Evolutionary conservation across 1,140 invertebrate species (phyloP).

Genomic region (Eubasilissa regina): DNA sequence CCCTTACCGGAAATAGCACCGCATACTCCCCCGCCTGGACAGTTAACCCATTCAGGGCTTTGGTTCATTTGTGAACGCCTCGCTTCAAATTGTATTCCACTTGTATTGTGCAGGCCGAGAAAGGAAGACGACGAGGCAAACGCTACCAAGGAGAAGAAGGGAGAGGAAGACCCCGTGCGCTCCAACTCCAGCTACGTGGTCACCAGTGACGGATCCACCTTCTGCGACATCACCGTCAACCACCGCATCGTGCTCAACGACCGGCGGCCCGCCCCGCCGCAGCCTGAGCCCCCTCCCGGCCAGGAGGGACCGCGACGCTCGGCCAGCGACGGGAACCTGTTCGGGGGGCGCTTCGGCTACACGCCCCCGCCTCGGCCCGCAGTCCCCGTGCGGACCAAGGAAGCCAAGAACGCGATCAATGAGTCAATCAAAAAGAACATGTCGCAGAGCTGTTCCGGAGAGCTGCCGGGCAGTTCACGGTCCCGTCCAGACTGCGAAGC

Average conservation of each 20-base stretch:
- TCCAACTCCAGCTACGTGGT: constrained; percentile 26
- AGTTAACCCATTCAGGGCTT: no score
- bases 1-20: no score
- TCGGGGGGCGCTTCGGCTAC: constrained; percentile 10
- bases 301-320: not conserved
- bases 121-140: constrained; percentile 7
- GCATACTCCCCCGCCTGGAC: no score
- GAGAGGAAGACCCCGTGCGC: not conserved
- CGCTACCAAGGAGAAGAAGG: not conserved
- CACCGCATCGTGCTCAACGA: constrained; percentile 25
- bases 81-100: not conserved
- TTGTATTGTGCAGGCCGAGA: constrained; percentile 12
- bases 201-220: constrained; percentile 14
- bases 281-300: not conserved
- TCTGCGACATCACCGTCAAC: constrained; percentile 36
- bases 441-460: not conserved
- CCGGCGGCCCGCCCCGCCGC: not conserved
- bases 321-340: not conserved
- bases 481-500: no score
- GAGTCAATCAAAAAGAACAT: not conserved
- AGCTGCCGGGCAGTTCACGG: not conserved
- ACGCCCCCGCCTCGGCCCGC: not conserved
- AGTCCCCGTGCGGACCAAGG: not conserved
- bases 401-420: constrained; percentile 8
- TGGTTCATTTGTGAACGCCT: constrained; percentile 55